phyloP scores from a whole-genome alignment of 2,797 vertebrate genomes.

The Silurus aristotelis region DNA sequence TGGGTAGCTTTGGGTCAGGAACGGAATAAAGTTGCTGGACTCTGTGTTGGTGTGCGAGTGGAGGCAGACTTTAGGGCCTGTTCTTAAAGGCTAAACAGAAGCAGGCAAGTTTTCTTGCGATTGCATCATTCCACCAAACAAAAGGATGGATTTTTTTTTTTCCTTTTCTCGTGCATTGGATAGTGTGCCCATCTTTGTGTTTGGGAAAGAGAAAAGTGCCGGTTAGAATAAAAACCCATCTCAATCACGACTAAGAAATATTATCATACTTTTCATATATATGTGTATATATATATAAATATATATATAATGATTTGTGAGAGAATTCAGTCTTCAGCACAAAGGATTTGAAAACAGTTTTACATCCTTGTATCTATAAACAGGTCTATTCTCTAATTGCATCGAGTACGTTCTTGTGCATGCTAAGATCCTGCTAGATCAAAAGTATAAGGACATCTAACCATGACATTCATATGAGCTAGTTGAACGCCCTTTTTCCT shows the following conservation, averaged over 20 bases:
- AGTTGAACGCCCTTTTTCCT: neutral
- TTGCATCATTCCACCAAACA: constrained; percentile 54
- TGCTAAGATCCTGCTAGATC: neutral
- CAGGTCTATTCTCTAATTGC: too few species aligned
- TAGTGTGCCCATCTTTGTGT: neutral
- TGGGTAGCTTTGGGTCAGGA: neutral
- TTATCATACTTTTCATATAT: neutral
- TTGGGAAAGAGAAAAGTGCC: neutral
- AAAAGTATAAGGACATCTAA: neutral
- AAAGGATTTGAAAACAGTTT: neutral
- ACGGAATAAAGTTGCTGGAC: neutral
- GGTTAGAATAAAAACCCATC: neutral
- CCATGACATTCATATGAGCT: neutral
- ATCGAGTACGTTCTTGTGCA: neutral
- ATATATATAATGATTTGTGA: neutral
- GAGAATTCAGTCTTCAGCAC: neutral
- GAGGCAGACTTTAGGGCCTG: neutral
- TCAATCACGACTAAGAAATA: neutral
- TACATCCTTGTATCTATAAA: too few species aligned
- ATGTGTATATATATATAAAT: too few species aligned
- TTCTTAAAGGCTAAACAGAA: neutral
- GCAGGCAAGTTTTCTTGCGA: constrained; percentile 46
- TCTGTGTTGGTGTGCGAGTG: neutral
- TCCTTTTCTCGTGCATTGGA: neutral
- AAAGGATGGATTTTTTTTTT: constrained; percentile 30